Evolutionary conservation across 2,113 vertebrate genomes (phyloP), one percentile per base, ranked within the genome.

Genomic region (Sylvietta virens): DNA sequence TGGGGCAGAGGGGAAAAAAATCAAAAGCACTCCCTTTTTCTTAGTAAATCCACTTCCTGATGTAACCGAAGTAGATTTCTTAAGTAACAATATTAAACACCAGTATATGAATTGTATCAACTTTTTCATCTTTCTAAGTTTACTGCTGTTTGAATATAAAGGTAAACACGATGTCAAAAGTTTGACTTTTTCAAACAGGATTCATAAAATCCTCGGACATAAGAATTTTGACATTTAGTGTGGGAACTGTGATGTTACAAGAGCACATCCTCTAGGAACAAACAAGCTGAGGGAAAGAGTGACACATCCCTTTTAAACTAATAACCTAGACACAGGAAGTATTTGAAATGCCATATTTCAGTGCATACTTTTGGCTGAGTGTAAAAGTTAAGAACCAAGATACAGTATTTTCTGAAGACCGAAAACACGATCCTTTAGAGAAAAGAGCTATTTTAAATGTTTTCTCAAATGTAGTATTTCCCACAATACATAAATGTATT

Each of bases 241-340:
- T 97, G 97, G 97, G 97, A 98, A 98, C 93, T 85, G 61, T 64
- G 86, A 95, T 92, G 69, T 92, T 92, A 95, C 40, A 56, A 96
- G 69, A 92, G 39, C 62, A 94, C 81, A 95, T 94, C 92, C 53
- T 33, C 79, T 80, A 89, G 87, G 96, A 98, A 97, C 96, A 97
- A 98, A 98, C 78, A 97, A 96, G 64, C 92, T 69, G 66, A 62
- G 70, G 65, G 76, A 91, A 95, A 95, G 57, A 94, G n/a, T 88
- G 95, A 93, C 93, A 96, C 91, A 88, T 80, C 37, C 45, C 53
- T 88, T 94, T 95, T 93, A 86, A 61, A 94, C 94, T 91, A 97
- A 94, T 83, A 90, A 94, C 66, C 67, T 44, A 84, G 61, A 91
- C 64, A 65, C 54, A 95, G 61, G 70, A 97, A 97, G 65, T 81